Evolutionary conservation across 2,888 invertebrate genomes (phyloP).

Genomic region (Theretra japonica): DNA sequence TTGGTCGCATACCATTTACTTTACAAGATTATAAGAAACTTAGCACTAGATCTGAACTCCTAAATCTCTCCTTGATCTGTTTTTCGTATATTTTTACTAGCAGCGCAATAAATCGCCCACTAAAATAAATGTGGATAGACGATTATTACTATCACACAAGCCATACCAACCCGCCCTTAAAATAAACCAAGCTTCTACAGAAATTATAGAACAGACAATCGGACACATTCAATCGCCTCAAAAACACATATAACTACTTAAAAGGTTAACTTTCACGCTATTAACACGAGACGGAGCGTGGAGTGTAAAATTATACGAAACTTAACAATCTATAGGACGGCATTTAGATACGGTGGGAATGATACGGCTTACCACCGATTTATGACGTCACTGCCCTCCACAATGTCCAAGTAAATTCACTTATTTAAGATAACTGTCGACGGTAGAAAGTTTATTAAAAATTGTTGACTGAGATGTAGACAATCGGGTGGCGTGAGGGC

Average conservation of each 20-base stretch:
- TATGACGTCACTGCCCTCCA: constrained; percentile 16
- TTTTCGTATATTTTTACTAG: too few species aligned
- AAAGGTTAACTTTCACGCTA: constrained; percentile 50
- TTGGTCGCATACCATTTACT: too few species aligned
- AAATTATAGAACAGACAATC: constrained; percentile 1
- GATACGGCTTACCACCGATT: constrained; percentile 12
- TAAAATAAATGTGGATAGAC: too few species aligned
- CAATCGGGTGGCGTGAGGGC: not conserved
- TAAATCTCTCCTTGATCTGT: too few species aligned
- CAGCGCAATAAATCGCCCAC: too few species aligned
- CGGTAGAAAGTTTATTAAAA: constrained; percentile 21
- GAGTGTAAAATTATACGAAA: constrained; percentile 2
- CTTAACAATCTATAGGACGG: constrained; percentile 15
- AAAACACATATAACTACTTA: constrained; percentile 47
- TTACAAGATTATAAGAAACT: too few species aligned
- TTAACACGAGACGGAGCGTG: constrained; percentile 40
- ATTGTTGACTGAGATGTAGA: too few species aligned
- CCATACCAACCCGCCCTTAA: not conserved
- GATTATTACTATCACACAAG: not conserved
- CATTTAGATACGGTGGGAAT: constrained; percentile 21
- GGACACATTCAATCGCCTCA: not conserved
- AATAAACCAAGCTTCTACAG: not conserved
- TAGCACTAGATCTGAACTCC: too few species aligned
- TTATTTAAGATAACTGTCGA: constrained; percentile 18
- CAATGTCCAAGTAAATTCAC: constrained; percentile 5